Evolutionary conservation across 2,797 vertebrate genomes (phyloP).

Genomic region (Lacerta agilis): DNA sequence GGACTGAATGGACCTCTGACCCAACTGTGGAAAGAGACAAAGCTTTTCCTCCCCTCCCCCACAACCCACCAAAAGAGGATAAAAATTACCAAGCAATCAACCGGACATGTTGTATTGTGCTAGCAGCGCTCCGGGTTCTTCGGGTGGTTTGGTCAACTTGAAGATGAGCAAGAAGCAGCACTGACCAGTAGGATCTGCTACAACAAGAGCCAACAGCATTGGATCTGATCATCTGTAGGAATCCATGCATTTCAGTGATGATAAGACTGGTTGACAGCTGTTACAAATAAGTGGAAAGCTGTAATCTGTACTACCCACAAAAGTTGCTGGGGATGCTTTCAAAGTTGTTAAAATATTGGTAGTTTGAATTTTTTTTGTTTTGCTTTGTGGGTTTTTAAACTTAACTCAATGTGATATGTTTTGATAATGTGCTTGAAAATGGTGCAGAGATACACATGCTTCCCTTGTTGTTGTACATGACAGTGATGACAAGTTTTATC

Average conservation of each 20-base stretch:
- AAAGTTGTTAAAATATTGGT: constrained; percentile 73
- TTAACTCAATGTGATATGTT: constrained; percentile 68
- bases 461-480: constrained; percentile 73
- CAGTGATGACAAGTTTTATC: constrained; percentile 66
- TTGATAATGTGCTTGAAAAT: constrained; percentile 79
- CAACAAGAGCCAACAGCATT: constrained; percentile 67
- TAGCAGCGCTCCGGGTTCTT: constrained; percentile 66
- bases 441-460: constrained; percentile 72
- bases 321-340: constrained; percentile 66
- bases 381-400: constrained; percentile 63
- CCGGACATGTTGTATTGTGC: constrained; percentile 41
- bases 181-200: constrained; percentile 55
- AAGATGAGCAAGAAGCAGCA: constrained; percentile 67
- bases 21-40: constrained; percentile 65
- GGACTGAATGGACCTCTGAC: constrained; percentile 37
- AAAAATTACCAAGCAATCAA: constrained; percentile 69
- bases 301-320: constrained; percentile 61
- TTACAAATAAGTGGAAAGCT: constrained; percentile 68
- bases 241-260: constrained; percentile 72
- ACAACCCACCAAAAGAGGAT: constrained; percentile 59
- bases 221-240: constrained; percentile 68
- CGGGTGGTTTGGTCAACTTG: constrained; percentile 69
- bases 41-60: constrained; percentile 38
- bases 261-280: constrained; percentile 68
- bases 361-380: constrained; percentile 72